These are phyloP conservation scores for Agonopterix alstromeriana DNA, from an alignment of 2,888 invertebrate genomes.

Conservation along the genomic window DNA sequence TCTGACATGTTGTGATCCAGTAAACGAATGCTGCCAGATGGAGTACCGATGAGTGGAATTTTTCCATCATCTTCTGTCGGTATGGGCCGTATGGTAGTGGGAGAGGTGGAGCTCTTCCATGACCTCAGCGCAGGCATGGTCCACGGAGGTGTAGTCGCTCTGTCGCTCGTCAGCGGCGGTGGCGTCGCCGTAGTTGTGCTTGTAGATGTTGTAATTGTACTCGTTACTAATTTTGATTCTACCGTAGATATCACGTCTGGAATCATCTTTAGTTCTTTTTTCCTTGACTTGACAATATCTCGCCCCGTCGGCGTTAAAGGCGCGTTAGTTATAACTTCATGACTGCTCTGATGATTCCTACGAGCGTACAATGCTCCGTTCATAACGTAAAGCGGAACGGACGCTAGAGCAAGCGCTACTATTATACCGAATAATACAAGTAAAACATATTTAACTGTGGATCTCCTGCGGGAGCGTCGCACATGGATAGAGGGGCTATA, in stretches of 20 bases:
- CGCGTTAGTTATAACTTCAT: conserved; percentile 26
- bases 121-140: conserved; percentile 71
- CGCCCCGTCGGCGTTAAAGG: conserved; percentile 41
- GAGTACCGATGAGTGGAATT: conserved; percentile 42
- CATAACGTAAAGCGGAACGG: conserved; percentile 54
- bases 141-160: conserved; percentile 61
- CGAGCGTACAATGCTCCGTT: conserved; percentile 44
- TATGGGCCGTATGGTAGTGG: conserved; percentile 45
- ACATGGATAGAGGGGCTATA: conserved; percentile 68
- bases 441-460: conserved; percentile 52
- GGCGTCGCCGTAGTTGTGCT: conserved; percentile 27
- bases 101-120: conserved; percentile 51
- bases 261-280: conserved; percentile 54
- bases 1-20: conserved; percentile 49
- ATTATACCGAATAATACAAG: conserved; percentile 52
- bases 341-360: conserved; percentile 34
- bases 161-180: conserved; percentile 32
- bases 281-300: conserved; percentile 50
- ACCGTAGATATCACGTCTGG: conserved; percentile 24
- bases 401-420: conserved; percentile 45
- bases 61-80: conserved; percentile 45
- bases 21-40: conserved; percentile 44
- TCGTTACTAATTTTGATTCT: conserved; percentile 38
- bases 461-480: conserved; percentile 49
- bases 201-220: conserved; percentile 24